Conservation (phyloP, 37 sponge, comb jelly and placozoan species). For the Ephydatia muelleri region DNA sequence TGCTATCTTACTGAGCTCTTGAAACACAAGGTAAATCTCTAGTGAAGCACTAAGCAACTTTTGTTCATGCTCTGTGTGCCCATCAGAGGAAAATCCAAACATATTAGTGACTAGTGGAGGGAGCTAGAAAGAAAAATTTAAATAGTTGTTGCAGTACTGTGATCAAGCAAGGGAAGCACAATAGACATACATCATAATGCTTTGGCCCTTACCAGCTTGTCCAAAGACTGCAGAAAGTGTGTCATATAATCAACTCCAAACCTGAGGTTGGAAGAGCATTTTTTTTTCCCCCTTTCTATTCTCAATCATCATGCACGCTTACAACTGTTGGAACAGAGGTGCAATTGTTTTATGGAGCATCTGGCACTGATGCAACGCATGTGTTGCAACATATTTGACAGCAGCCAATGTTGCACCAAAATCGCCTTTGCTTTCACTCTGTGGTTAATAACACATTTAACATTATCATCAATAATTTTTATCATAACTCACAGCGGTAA, state of each 20-base stretch:
- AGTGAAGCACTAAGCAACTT: neutral
- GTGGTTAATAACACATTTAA: neutral
- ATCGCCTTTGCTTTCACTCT: neutral
- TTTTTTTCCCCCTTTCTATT: no score
- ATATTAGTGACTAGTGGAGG: neutral
- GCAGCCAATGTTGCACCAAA: neutral
- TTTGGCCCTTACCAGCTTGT: conserved; percentile 44
- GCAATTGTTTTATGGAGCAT: neutral
- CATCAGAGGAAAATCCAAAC: neutral
- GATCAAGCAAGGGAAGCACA: no score
- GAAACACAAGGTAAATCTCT: neutral
- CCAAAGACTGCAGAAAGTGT: conserved; percentile 19
- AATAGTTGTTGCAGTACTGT: neutral
- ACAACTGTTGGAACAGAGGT: conserved; percentile 39
- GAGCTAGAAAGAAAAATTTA: neutral
- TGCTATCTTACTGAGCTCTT: neutral
- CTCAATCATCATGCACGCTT: neutral
- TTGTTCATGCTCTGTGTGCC: neutral
- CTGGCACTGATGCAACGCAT: conserved; percentile 24
- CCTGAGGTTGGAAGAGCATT: conserved; percentile 9
- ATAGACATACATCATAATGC: neutral
- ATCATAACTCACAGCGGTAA: neutral
- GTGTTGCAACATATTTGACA: neutral
- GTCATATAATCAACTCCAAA: conserved; percentile 51
- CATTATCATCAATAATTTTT: neutral